Evolutionary conservation across 2,113 vertebrate genomes (phyloP).

Genomic region (Pyrgilauda ruficollis): DNA sequence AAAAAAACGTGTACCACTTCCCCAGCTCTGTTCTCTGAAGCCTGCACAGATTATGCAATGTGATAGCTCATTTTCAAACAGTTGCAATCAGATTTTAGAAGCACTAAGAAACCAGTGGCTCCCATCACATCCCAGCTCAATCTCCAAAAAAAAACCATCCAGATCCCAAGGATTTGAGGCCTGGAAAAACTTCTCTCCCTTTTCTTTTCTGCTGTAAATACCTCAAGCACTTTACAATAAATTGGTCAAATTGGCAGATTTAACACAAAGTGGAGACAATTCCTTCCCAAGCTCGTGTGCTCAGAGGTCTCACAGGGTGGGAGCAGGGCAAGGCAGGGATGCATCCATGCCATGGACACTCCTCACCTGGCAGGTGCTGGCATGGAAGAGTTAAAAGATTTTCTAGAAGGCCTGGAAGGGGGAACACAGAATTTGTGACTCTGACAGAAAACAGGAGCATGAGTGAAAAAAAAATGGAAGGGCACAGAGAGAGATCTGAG

Average conservation of each 20-base stretch:
- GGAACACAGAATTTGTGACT: neutral
- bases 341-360: neutral
- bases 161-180: neutral
- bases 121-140: neutral
- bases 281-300: neutral
- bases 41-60: neutral
- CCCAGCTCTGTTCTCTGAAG: neutral
- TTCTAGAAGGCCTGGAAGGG: neutral
- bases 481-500: neutral
- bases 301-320: neutral
- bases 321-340: neutral
- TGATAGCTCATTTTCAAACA: neutral
- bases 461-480: neutral
- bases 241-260: accelerated
- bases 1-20: neutral
- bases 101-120: neutral
- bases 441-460: neutral
- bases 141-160: neutral
- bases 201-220: neutral
- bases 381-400: neutral
- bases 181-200: neutral
- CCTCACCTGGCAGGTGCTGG: neutral
- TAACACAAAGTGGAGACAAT: neutral
- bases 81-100: neutral
- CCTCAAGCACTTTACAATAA: neutral